Base-by-base conservation (phyloP, 2,797 vertebrate genomes). In the Chelidonichthys spinosus region DNA sequence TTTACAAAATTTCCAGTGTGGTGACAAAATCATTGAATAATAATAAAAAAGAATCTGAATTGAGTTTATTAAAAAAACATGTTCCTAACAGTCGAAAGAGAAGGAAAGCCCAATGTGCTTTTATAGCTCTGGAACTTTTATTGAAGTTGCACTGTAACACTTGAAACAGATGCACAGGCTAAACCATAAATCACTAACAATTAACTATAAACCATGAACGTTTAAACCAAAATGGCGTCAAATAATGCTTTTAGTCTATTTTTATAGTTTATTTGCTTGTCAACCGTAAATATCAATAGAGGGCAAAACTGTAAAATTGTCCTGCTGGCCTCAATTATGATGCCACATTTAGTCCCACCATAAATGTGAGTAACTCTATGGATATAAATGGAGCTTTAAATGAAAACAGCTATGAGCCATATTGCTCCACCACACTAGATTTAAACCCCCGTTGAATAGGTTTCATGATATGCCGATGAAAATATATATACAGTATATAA, bases 401-500 rank as follows among this genome's bases (percentile, higher is more conserved):
- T 63, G 15, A 54, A 33, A 60, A 25, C 8, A 63, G 14, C 6
- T 35, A 36, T 46, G 15, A 47, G 6, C 1, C 0, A 59, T 47
- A 58, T 32, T 74, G 47, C 11, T 68, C 25, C 54, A 35, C n/a
- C 39, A 68, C 36, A 63, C 17, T 46, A 32, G 17, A 70, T 9
- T 32, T 50, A 5, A 59, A 46, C 50, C 17, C 15, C 46, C 44
- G 64, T 15, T 59, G 7, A 52, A 11, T 39, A 59, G 39, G 3
- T 64, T 70, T 74, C 32, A 73, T 75, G 46, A 61, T 69, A 47
- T 74, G 66, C 11, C 47, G 60, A 74, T 70, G 66, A 49, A 60
- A 37, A 62, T 67, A 55, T 14, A 72, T 35, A 63, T n/a, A n/a
- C n/a, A n/a, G n/a, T n/a, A n/a, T n/a, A n/a, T 0, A 37, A 54